These are phyloP conservation scores for Lasioglossum villosulum DNA, from an alignment of 2,888 invertebrate species.

Conservation along the genomic window DNA sequence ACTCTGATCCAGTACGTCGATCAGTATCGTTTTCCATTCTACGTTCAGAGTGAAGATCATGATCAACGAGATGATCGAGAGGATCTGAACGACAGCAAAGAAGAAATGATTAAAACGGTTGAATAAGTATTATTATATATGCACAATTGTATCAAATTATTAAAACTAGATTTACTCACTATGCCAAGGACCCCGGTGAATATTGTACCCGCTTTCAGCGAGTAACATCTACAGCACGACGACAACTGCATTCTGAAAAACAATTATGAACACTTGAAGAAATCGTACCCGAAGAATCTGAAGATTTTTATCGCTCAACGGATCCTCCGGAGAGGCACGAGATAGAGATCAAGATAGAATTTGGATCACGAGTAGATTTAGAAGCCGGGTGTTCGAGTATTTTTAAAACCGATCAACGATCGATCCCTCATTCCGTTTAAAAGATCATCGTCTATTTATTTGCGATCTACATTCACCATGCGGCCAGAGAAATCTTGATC, in stretches of 20 bases:
- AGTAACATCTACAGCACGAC: slow-evolving; percentile 90
- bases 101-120: background rate
- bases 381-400: slow-evolving; percentile 41
- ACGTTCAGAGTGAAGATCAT: slow-evolving; percentile 88
- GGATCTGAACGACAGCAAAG: slow-evolving; percentile 82
- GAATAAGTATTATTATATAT: background rate
- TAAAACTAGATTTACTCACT: slow-evolving; percentile 84
- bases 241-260: slow-evolving; percentile 86
- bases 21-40: slow-evolving; percentile 91
- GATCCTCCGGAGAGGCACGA: background rate
- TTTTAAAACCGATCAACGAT: slow-evolving; percentile 48
- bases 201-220: slow-evolving; percentile 90
- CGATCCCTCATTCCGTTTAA: slow-evolving; percentile 14
- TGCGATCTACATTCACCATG: background rate
- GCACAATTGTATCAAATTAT: background rate
- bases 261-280: background rate
- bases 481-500: background rate
- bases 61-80: slow-evolving; percentile 90
- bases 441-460: background rate
- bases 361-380: slow-evolving; percentile 53
- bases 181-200: slow-evolving; percentile 90
- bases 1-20: slow-evolving; percentile 89
- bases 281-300: too few relatives aligned
- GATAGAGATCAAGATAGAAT: slow-evolving; percentile 30
- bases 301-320: background rate